A percentile compares a stretch with the other conserved stretches of the same genome.
Evolutionary conservation across 2,113 vertebrate genomes (phyloP).

Genomic region (Capra hircus): DNA sequence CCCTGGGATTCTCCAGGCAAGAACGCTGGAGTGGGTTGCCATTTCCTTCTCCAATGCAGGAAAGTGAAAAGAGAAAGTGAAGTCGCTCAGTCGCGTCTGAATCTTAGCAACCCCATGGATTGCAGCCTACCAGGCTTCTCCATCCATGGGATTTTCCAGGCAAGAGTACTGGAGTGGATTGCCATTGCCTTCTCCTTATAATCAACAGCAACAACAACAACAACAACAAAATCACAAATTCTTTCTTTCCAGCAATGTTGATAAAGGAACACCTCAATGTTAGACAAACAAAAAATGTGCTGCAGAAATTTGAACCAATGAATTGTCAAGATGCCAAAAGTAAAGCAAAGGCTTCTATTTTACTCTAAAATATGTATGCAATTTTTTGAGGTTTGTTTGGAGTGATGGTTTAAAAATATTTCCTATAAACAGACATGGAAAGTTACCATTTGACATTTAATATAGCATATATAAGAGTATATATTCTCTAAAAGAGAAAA

Average conservation of each 20-base stretch:
- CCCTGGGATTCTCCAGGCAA: no score
- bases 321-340: constrained; percentile 39
- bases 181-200: no score
- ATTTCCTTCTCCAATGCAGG: no score
- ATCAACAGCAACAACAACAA: constrained; percentile 23
- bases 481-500: neutral
- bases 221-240: constrained; percentile 59
- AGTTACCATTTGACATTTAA: neutral
- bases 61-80: no score
- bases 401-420: constrained; percentile 26
- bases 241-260: constrained; percentile 56
- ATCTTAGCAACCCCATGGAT: no score
- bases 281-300: constrained; percentile 6
- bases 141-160: no score
- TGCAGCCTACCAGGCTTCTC: no score
- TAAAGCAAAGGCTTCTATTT: constrained; percentile 45
- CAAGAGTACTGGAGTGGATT: no score
- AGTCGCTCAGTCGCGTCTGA: no score
- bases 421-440: constrained; percentile 1
- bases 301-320: constrained; percentile 43
- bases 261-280: constrained; percentile 49
- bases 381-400: neutral
- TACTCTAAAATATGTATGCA: constrained; percentile 36
- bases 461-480: neutral
- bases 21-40: no score